Percentiles rank a stretch among this genome's conserved stretches.
Evolutionary conservation across 2,113 vertebrate species (phyloP).

Genomic region (Nothocercus nigrocapillus): DNA sequence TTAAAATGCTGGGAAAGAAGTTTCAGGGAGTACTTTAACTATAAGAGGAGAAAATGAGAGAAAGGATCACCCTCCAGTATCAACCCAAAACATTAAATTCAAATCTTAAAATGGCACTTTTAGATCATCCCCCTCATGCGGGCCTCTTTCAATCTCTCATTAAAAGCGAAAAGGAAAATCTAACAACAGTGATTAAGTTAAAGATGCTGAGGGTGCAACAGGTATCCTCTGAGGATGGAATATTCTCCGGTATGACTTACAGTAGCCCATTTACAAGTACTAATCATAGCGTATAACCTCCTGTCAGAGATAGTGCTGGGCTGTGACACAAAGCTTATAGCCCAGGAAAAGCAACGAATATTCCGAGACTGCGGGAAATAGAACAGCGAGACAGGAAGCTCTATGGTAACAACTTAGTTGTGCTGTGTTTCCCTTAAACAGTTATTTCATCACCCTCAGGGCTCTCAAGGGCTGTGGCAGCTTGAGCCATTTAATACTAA

Average conservation of each 20-base stretch:
- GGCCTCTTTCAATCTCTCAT: neutral
- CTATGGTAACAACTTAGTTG: neutral
- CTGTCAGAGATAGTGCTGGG: neutral
- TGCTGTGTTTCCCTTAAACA: neutral
- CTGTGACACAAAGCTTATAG: neutral
- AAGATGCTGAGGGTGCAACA: neutral
- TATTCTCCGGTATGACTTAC: neutral
- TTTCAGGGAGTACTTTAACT: neutral
- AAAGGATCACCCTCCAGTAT: neutral
- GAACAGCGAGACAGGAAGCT: neutral
- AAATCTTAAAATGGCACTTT: neutral
- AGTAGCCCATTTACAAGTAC: neutral
- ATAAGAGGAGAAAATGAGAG: neutral
- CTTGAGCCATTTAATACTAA: neutral
- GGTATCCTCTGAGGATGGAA: neutral
- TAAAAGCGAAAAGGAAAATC: neutral
- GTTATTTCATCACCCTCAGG: neutral
- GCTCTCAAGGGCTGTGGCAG: neutral
- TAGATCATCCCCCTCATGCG: neutral
- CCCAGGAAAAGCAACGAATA: neutral
- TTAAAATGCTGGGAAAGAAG: neutral
- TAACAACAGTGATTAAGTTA: neutral
- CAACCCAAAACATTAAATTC: neutral
- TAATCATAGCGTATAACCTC: neutral
- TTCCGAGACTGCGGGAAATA: neutral